A percentile compares a stretch with the other conserved stretches of the same genome.
phyloP scores from a whole-genome alignment of 2,113 vertebrate species.

The Corythornis vintsioides region DNA sequence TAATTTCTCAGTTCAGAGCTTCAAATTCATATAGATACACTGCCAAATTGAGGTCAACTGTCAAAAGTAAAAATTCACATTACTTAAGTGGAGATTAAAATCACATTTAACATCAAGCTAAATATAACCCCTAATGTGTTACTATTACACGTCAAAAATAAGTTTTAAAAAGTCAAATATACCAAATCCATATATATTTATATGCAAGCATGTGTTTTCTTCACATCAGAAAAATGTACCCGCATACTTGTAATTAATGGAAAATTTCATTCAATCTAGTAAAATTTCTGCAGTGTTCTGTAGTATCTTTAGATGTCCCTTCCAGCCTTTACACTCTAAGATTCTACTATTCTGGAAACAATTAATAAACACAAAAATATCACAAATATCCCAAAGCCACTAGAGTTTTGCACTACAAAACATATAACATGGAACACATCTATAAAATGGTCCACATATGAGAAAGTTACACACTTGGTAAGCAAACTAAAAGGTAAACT shows the following conservation, averaged over 20 bases:
- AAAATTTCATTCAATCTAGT: conserved; percentile 50
- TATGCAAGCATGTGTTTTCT: background rate
- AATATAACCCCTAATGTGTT: conserved; percentile 12
- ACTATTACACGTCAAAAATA: background rate
- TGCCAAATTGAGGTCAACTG: conserved; percentile 9
- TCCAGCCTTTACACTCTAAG: too few species aligned
- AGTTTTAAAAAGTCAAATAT: conserved; percentile 1
- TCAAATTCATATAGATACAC: background rate
- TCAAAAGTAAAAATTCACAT: conserved; percentile 15
- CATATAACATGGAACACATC: background rate
- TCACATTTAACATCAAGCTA: background rate
- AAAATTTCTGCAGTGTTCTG: conserved; percentile 45
- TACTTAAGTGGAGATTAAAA: conserved; percentile 12
- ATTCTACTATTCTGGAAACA: conserved; percentile 7
- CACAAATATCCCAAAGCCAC: conserved; percentile 36
- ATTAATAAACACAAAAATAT: conserved; percentile 31
- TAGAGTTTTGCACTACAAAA: conserved; percentile 14
- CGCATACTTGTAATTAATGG: background rate
- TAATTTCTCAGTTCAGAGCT: conserved; percentile 11
- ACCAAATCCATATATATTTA: background rate
- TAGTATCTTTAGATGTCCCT: too few species aligned
- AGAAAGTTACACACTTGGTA: background rate
- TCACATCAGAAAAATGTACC: background rate
- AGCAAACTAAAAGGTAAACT: conserved; percentile 48
- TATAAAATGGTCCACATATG: background rate